phyloP scores from a whole-genome alignment of 1,140 invertebrate genomes.

The Orius insidiosus region DNA sequence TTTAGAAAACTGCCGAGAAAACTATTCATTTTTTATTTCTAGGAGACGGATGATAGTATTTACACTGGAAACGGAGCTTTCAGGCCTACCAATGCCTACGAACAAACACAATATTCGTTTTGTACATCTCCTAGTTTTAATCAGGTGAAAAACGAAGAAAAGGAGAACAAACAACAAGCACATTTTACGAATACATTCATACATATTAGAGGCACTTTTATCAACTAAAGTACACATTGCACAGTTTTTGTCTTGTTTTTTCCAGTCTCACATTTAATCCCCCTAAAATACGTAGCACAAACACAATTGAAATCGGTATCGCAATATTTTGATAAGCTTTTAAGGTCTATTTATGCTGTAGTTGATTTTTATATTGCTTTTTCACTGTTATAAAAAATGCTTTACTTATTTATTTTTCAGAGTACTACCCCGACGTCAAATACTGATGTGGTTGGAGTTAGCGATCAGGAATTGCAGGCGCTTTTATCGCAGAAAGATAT shows the following conservation, averaged over 20 bases:
- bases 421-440: background rate
- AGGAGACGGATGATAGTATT: conserved; percentile 1
- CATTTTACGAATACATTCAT: too few species aligned
- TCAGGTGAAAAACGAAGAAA: background rate
- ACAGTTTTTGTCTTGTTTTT: background rate
- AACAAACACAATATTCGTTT: conserved; percentile 3
- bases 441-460: conserved; percentile 24
- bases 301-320: background rate
- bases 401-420: background rate
- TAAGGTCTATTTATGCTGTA: background rate
- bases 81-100: background rate
- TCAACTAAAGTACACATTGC: background rate
- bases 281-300: background rate
- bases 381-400: background rate
- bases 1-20: background rate
- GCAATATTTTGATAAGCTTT: background rate
- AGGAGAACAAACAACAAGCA: too few species aligned
- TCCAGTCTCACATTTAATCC: background rate
- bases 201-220: background rate
- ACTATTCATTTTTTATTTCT: background rate
- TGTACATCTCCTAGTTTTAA: conserved; percentile 1
- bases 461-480: conserved; percentile 53
- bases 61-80: conserved; percentile 1
- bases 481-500: conserved; percentile 53
- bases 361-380: background rate